Conservation (phyloP, 2,888 invertebrate genomes). For the Cylindroiulus punctatus region DNA sequence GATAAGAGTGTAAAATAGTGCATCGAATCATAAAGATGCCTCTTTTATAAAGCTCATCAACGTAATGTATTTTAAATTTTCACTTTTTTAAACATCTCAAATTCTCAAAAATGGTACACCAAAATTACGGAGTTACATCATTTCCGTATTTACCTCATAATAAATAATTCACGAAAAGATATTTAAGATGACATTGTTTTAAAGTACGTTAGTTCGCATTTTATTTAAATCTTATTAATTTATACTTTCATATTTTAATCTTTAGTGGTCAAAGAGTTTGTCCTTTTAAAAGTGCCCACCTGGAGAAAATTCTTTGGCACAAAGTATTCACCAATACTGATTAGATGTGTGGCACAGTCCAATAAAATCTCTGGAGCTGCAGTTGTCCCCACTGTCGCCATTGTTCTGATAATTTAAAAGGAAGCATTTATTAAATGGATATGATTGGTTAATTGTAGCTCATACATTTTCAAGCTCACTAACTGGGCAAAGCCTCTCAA, state of each 20-base stretch:
- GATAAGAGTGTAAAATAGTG: background rate
- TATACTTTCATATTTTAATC: too few relatives aligned
- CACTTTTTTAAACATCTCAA: too few relatives aligned
- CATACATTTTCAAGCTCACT: background rate
- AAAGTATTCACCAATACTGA: constrained; percentile 18
- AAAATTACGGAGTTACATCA: too few relatives aligned
- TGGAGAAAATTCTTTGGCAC: background rate
- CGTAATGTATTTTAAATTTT: too few relatives aligned
- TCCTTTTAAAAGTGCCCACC: background rate
- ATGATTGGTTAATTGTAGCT: background rate
- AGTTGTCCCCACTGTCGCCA: background rate
- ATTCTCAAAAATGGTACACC: too few relatives aligned
- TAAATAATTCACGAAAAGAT: too few relatives aligned
- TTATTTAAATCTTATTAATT: too few relatives aligned
- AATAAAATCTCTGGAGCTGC: constrained; percentile 7
- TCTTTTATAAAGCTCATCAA: too few relatives aligned
- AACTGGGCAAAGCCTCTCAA: background rate
- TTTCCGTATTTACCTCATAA: too few relatives aligned
- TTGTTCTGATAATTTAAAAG: background rate
- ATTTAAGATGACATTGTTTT: too few relatives aligned
- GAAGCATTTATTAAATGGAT: background rate
- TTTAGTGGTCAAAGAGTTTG: background rate
- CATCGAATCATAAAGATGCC: too few relatives aligned
- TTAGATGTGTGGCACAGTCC: background rate
- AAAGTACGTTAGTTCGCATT: too few relatives aligned